Evolutionary conservation across 2,888 invertebrate species (phyloP), one percentile per base, ranked within the genome.

Genomic region (Bellardia pandia): DNA sequence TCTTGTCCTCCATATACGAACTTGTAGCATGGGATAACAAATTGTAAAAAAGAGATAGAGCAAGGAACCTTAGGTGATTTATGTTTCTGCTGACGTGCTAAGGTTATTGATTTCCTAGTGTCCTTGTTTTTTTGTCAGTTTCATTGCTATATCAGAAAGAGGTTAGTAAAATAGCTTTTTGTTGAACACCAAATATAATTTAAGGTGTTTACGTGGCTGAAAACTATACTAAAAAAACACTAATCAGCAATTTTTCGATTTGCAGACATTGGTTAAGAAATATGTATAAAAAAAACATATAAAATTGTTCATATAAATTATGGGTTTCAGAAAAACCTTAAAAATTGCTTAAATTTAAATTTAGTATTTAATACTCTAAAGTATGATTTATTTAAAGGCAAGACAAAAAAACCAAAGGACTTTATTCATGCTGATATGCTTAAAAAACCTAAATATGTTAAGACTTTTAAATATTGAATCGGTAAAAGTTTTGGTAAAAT

Each of bases 31-130:
- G 13, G 11, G 30, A 13, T 30, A 30, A 16, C 3, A 16, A 37
- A 37, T 58, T n/a, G 42, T 23, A 7, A 16, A 14, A n/a, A n/a
- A 7, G 11, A 13, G 14, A 11, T 13, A 4, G 48, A 51, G 51
- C 1, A 11, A 37, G 30, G 62, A 81, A 53, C 60, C 11, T 56
- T 66, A 23, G 51, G 53, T 77, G 80, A 81, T 86, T 81, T 81
- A 81, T 86, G 68, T 11, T 45, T 11, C 66, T 76, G 71, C 48
- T 83, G 79, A 76, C 75, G 51, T 66, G 82, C 66, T 30, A 75
- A 71, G 71, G 51, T 72, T 86, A 86, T 86, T 86, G 79, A 86
- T 83, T 86, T 76, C 48, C n/a, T 45, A 81, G 16, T 64, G 79
- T 58, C 56, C 11, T 53, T 53, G 51, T 75, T 82, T 58, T 23